Percentiles rank a stretch among this genome's conserved stretches.
phyloP scores from a whole-genome alignment of 2,113 vertebrate genomes.

The Hymenochirus boettgeri region DNA sequence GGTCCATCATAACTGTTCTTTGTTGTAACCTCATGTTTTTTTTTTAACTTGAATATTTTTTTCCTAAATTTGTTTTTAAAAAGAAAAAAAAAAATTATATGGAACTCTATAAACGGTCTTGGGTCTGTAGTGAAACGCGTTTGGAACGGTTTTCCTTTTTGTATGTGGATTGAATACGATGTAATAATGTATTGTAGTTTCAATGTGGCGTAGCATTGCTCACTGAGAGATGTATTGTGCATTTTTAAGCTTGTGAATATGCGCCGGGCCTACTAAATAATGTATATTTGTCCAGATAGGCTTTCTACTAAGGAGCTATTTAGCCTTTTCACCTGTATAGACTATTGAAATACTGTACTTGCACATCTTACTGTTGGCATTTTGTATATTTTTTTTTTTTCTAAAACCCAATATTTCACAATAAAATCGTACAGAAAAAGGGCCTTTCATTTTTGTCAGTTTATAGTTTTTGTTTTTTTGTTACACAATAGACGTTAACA shows the following conservation, averaged over 20 bases:
- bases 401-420: constrained; percentile 92
- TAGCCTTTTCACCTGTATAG: constrained; percentile 71
- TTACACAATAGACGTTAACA: too few species aligned
- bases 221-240: constrained; percentile 68
- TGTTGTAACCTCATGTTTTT: too few species aligned
- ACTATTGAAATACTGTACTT: constrained; percentile 67
- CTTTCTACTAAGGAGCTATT: constrained; percentile 68
- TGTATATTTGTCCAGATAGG: constrained; percentile 67
- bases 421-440: constrained; percentile 87
- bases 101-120: too few species aligned
- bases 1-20: too few species aligned
- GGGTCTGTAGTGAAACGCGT: constrained; percentile 55
- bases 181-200: constrained; percentile 67
- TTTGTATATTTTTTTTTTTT: constrained; percentile 85
- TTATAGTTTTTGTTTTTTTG: too few species aligned
- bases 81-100: too few species aligned
- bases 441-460: too few species aligned
- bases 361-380: constrained; percentile 78
- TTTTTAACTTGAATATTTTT: too few species aligned
- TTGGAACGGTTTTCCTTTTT: constrained; percentile 55
- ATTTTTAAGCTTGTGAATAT: constrained; percentile 80
- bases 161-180: constrained; percentile 57
- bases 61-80: too few species aligned
- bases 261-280: constrained; percentile 68
- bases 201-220: constrained; percentile 70